Evolutionary conservation across 2,888 invertebrate genomes (phyloP), one percentile per base, ranked within the genome.

Genomic region (Buathra laborator): DNA sequence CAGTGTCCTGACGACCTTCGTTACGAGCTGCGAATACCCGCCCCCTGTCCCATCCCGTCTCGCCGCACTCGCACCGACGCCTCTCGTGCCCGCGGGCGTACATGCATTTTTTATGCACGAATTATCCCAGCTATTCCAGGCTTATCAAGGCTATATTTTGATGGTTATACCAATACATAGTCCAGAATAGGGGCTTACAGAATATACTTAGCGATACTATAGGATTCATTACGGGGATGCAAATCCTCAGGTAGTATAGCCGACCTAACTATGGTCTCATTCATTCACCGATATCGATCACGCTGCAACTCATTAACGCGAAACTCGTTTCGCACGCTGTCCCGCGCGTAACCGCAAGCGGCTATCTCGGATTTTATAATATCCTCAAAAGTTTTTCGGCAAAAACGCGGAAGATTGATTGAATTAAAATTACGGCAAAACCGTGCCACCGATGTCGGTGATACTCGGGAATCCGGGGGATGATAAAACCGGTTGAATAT

Each of bases 401-500:
- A 67, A 77, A 77, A 67, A 56, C 68, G 32, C 14, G 66, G 37
- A 67, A 51, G 64, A 76, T 76, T 76, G 76, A 76, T 76, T 76
- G 76, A 76, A 70, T 68, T 56, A 59, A 78, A 68, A 67, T 68
- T 56, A 59, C 68, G 46, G 68, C 56, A 68, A 78, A 68, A 78
- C 19, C 68, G n/a, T 56, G 24, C 43, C 44, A 51, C 77, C 16
- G 74, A 62, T 62, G 62, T 37, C 62, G 62, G 37, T 14, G 62
- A 14, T 62, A n/a, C 37, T 29, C n/a, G 2, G 53, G 16, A 12
- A 0, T 16, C 2, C 3, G 56, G 19, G 24, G 9, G 43, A 67
- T 75, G 12, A 62, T 70, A 70, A 76, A 82, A 82, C 76, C 82
- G 76, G 76, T 82, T 71, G 9, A 9, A 62, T 29, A 67, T 14